Evolutionary conservation across 1,140 invertebrate genomes (phyloP), one percentile per base, ranked within the genome.

Genomic region (Apis mellifera): DNA sequence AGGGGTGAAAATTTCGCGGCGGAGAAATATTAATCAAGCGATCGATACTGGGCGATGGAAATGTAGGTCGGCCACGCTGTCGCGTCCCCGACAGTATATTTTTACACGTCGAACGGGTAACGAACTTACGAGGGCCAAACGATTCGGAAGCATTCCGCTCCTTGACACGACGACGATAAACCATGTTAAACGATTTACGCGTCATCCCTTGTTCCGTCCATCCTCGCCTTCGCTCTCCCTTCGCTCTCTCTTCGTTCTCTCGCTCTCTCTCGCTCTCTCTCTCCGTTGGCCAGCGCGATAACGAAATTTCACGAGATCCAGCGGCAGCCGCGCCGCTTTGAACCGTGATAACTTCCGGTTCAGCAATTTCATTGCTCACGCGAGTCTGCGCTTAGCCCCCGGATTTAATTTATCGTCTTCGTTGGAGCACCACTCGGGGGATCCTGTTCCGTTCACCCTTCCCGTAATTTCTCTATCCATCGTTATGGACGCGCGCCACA

Each of bases 321-420:
- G 54, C 62, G 48, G 62, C 32, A 42, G 68, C 82, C 79, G 74
- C 69, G 77, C 72, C 54, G 86, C 86, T 84, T 86, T 88, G 85
- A 88, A 78, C 85, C 85, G 52, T 74, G 86, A 87, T 86, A 86
- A 89, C 87, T 90, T 89, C 86, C 89, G 86, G 86, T 85, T 84
- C 88, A 80, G 84, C 66, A 80, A 72, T 90, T 90, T 89, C 86
- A 90, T 89, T 87, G 88, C 77, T 82, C 79, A 81, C 82, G 84
- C 82, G 84, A 84, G 68, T 86, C 84, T 79, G 86, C 81, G 84
- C 76, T 64, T 76, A 76, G 57, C 84, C 42, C 74, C 80, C 64
- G 84, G 84, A 89, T 87, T 89, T 88, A 89, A 88, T 89, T 89
- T 86, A 84, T 86, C 82, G 82, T 89, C 82, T 89, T 88, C 82